Percentiles rank a stretch among this genome's conserved stretches.
phyloP scores from a whole-genome alignment of 2,797 vertebrate genomes.

The Spea hammondii region DNA sequence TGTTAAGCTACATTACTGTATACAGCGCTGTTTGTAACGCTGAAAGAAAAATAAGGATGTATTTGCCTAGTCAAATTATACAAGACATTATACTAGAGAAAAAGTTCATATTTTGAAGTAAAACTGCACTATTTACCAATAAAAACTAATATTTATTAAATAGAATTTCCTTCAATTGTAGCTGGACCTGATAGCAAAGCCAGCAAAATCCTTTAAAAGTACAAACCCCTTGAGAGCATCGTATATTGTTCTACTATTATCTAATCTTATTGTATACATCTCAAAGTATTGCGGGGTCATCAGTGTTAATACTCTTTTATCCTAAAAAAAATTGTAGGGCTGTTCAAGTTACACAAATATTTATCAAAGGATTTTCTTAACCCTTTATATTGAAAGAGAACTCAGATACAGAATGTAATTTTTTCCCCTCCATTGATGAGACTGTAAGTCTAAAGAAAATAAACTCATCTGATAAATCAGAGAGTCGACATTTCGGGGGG shows the following conservation, averaged over 20 bases:
- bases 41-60: too few relatives aligned
- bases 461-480: too few relatives aligned
- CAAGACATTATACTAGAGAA: too few relatives aligned
- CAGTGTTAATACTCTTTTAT: rapidly evolving
- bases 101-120: too few relatives aligned
- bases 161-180: constrained; percentile 61
- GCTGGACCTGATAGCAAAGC: constrained; percentile 65
- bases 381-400: not conserved
- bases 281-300: not conserved
- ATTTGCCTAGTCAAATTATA: too few relatives aligned
- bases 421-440: not conserved
- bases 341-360: constrained; percentile 3
- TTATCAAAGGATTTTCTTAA: not conserved
- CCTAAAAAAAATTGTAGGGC: constrained; percentile 3
- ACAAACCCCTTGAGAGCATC: constrained; percentile 52
- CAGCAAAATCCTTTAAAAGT: constrained; percentile 61
- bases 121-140: too few relatives aligned
- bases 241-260: constrained; percentile 56
- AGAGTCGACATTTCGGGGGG: too few relatives aligned
- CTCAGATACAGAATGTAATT: not conserved
- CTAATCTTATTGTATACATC: not conserved
- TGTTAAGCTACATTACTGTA: too few relatives aligned
- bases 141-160: constrained; percentile 30
- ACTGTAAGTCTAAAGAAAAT: not conserved
- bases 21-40: too few relatives aligned